Percentiles rank a stretch among this genome's conserved stretches.
phyloP scores from a whole-genome alignment of 2,113 vertebrate genomes.

The Galemys pyrenaicus region DNA sequence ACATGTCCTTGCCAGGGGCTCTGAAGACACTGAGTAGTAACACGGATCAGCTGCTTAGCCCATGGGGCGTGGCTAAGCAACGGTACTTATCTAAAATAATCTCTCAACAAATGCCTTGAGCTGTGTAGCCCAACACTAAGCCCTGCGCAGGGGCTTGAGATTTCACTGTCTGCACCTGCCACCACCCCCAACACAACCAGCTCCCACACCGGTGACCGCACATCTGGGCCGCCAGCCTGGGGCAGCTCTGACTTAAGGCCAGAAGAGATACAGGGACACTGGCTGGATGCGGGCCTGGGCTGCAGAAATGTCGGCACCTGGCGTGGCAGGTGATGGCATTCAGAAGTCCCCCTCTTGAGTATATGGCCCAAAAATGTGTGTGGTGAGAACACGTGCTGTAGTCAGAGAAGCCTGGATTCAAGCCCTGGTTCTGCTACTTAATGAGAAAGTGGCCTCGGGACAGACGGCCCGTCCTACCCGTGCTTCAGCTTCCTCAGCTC shows the following conservation, averaged over 20 bases:
- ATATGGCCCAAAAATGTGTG: accelerated
- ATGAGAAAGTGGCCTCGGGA: background rate
- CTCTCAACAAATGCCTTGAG: background rate
- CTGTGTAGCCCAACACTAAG: background rate
- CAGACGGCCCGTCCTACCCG: background rate
- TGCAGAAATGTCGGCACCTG: accelerated
- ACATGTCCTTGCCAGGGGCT: background rate
- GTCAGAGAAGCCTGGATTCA: background rate
- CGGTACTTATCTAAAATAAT: background rate
- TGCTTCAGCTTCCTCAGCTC: background rate
- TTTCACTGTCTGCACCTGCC: background rate
- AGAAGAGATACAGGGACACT: conserved; percentile 11
- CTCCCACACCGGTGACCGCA: conserved; percentile 56
- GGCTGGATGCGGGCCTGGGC: background rate
- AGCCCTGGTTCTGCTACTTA: background rate
- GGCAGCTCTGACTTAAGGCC: conserved; percentile 47
- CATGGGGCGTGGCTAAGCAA: background rate
- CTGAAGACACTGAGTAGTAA: background rate
- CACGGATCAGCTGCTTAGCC: background rate
- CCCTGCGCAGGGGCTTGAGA: background rate
- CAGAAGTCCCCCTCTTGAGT: accelerated
- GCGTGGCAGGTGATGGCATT: background rate
- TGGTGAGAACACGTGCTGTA: accelerated
- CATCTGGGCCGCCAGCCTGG: conserved; percentile 54
- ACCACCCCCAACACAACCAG: background rate